These are phyloP conservation scores for Lordiphosa mommai DNA, from an alignment of 1,140 invertebrate genomes.

Conservation along the genomic window DNA sequence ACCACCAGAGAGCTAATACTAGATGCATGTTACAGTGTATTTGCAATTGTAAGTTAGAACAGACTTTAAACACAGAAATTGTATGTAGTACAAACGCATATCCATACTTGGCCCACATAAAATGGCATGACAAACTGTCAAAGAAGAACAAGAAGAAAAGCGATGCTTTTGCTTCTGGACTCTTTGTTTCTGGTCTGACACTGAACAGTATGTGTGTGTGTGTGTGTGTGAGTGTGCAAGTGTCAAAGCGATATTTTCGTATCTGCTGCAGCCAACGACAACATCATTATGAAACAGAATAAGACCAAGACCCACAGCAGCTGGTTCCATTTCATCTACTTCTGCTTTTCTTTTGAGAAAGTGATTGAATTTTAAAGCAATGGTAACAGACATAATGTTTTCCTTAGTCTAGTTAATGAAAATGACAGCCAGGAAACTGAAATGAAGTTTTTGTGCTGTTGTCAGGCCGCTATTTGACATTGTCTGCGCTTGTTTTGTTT, in stretches of 20 bases:
- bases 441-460: conserved; percentile 12
- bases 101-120: conserved; percentile 2
- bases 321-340: not conserved
- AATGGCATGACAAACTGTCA: conserved; percentile 1
- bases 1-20: not conserved
- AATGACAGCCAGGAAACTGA: conserved; percentile 1
- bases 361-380: conserved; percentile 3
- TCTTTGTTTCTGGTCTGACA: not conserved
- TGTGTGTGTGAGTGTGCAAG: too few species aligned
- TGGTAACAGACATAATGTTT: not conserved
- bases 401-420: conserved; percentile 5
- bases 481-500: not conserved
- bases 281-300: not conserved
- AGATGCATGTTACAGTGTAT: not conserved
- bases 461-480: conserved; percentile 8
- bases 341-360: not conserved
- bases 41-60: not conserved
- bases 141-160: not conserved
- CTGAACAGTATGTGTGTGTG: too few species aligned
- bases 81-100: not conserved
- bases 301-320: not conserved
- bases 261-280: not conserved
- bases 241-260: too few species aligned
- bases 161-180: not conserved
- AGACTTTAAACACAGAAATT: not conserved